Evolutionary conservation across 2,888 invertebrate species (phyloP).

Genomic region (Ophion ellenae): DNA sequence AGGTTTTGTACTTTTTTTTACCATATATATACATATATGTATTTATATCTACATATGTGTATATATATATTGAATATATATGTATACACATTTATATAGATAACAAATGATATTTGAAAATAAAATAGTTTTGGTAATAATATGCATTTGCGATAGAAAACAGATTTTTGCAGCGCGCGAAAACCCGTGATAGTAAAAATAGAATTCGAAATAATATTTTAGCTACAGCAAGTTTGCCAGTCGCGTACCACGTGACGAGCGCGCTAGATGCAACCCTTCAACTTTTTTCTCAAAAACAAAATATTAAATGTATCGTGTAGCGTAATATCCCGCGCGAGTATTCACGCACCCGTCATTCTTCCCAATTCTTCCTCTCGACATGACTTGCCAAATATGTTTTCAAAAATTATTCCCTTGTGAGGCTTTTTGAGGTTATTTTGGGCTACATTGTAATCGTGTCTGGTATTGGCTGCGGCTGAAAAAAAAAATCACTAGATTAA

Average conservation of each 20-base stretch:
- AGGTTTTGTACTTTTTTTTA: conserved; percentile 65
- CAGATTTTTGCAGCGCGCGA: background rate
- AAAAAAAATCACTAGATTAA: background rate
- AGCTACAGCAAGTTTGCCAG: background rate
- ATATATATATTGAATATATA: conserved; percentile 68
- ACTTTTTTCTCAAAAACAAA: too few relatives aligned
- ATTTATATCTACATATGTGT: conserved; percentile 50
- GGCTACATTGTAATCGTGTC: background rate
- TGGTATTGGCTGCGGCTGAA: background rate
- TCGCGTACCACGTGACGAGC: too few relatives aligned
- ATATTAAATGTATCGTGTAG: too few relatives aligned
- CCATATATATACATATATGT: conserved; percentile 46
- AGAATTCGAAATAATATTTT: background rate
- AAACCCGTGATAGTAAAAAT: background rate
- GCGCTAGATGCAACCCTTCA: too few relatives aligned
- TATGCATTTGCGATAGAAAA: conserved; percentile 54
- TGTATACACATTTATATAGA: conserved; percentile 17
- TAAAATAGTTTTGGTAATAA: conserved; percentile 70
- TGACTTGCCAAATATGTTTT: background rate
- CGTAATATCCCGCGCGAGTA: too few relatives aligned
- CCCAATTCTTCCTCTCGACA: background rate
- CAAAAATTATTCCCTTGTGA: background rate
- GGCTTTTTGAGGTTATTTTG: background rate
- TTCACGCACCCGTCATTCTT: background rate
- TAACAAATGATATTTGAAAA: conserved; percentile 34